These are phyloP conservation scores for Megaceryle alcyon DNA, from an alignment of 2,797 vertebrate species.

Conservation along the genomic window DNA sequence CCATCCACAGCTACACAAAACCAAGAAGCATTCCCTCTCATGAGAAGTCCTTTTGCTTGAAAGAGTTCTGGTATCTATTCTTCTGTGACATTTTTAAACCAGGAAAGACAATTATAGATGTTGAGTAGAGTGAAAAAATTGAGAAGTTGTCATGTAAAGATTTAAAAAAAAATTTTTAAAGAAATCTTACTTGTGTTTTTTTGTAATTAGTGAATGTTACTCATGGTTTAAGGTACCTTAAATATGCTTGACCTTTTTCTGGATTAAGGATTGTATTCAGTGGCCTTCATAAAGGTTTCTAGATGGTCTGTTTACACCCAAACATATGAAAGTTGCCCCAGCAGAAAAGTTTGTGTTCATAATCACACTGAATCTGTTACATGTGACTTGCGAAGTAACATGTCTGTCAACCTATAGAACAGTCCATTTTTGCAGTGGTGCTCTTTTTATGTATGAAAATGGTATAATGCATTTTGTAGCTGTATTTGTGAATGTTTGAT, in stretches of 20 bases:
- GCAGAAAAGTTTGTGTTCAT: not conserved
- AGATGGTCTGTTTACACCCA: not conserved
- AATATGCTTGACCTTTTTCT: not conserved
- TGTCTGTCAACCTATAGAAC: not conserved
- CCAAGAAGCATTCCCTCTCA: fast-evolving
- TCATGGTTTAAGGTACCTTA: not conserved
- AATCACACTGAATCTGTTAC: not conserved
- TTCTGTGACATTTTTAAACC: not conserved
- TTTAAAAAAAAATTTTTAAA: not conserved
- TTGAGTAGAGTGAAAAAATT: not conserved
- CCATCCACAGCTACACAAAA: not conserved
- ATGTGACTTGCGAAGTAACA: not conserved
- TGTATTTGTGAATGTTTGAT: fast-evolving
- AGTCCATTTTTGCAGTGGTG: not conserved
- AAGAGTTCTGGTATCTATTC: not conserved
- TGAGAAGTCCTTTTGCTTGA: not conserved
- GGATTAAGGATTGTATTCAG: no score
- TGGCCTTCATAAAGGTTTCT: not conserved
- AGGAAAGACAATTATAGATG: not conserved
- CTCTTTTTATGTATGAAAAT: not conserved
- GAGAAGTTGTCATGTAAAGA: not conserved
- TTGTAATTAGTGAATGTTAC: not conserved
- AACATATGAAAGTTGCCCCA: not conserved
- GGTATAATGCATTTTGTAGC: not conserved
- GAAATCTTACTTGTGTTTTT: not conserved